phyloP scores from a whole-genome alignment of 2,888 invertebrate genomes.

The Lycophotia porphyrea region DNA sequence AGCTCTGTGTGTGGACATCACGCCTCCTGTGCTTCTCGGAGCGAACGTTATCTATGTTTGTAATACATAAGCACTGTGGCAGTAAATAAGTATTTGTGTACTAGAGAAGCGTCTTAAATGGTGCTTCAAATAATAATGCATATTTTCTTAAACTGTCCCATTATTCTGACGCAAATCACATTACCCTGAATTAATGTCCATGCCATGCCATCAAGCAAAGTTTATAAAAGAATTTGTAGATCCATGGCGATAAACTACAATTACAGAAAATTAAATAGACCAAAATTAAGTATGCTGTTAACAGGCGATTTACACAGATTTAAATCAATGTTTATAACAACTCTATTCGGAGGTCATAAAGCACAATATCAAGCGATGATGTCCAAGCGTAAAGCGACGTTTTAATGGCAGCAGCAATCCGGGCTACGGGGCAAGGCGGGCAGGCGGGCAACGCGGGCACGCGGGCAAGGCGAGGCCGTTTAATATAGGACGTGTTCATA shows the following conservation, averaged over 20 bases:
- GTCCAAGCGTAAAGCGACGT: slow-evolving; percentile 62
- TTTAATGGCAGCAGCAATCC: slow-evolving; percentile 66
- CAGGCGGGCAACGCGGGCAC: slow-evolving; percentile 65
- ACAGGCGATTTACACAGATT: slow-evolving; percentile 49
- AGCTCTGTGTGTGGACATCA: slow-evolving; percentile 84
- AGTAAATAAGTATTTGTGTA: slow-evolving; percentile 46
- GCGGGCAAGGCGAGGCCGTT: slow-evolving; percentile 73
- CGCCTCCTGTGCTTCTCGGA: slow-evolving; percentile 69
- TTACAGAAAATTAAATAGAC: slow-evolving; percentile 16
- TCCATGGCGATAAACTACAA: slow-evolving; percentile 24
- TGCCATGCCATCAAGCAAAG: background rate
- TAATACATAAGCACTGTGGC: slow-evolving; percentile 49
- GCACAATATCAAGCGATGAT: slow-evolving; percentile 67
- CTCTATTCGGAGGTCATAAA: slow-evolving; percentile 69
- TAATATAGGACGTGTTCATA: slow-evolving; percentile 87
- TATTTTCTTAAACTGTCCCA: slow-evolving; percentile 9
- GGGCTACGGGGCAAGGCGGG: slow-evolving; percentile 64
- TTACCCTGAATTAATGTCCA: background rate
- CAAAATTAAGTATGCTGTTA: slow-evolving; percentile 26
- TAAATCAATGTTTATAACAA: slow-evolving; percentile 58
- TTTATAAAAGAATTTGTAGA: background rate
- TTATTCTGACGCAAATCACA: background rate
- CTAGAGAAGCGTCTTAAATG: slow-evolving; percentile 20
- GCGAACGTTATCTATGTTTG: slow-evolving; percentile 60
- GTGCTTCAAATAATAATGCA: slow-evolving; percentile 16